These are phyloP conservation scores for Dasyprocta punctata DNA, from an alignment of 2,113 vertebrate species.

Conservation along the genomic window DNA sequence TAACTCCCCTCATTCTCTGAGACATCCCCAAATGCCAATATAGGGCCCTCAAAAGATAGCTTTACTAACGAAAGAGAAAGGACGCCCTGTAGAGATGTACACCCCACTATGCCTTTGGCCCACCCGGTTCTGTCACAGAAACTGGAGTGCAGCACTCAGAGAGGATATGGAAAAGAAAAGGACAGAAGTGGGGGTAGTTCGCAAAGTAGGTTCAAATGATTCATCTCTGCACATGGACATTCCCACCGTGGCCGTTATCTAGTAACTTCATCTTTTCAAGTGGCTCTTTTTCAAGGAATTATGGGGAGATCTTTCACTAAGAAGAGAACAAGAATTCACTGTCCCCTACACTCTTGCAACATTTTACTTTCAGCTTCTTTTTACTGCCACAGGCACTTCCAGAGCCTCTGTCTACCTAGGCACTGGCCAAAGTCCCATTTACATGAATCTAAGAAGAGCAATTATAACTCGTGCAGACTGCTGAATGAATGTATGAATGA, in stretches of 20 bases:
- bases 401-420: neutral
- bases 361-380: neutral
- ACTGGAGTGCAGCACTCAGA: neutral
- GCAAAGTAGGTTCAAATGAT: neutral
- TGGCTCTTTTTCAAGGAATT: neutral
- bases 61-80: neutral
- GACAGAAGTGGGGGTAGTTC: neutral
- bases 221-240: neutral
- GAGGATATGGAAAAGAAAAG: neutral
- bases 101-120: neutral
- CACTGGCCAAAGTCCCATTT: neutral
- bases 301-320: neutral
- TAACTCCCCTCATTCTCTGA: neutral
- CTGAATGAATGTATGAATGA: neutral
- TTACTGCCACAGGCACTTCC: neutral
- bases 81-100: neutral
- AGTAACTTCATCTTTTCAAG: neutral
- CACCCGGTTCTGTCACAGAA: fast-evolving
- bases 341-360: neutral
- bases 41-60: neutral
- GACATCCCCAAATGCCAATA: neutral
- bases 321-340: neutral
- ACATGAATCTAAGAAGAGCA: neutral
- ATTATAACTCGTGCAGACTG: neutral
- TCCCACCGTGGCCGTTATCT: too few species aligned